Base-by-base conservation (phyloP, 2,113 vertebrate genomes). In the Callospermophilus lateralis region DNA sequence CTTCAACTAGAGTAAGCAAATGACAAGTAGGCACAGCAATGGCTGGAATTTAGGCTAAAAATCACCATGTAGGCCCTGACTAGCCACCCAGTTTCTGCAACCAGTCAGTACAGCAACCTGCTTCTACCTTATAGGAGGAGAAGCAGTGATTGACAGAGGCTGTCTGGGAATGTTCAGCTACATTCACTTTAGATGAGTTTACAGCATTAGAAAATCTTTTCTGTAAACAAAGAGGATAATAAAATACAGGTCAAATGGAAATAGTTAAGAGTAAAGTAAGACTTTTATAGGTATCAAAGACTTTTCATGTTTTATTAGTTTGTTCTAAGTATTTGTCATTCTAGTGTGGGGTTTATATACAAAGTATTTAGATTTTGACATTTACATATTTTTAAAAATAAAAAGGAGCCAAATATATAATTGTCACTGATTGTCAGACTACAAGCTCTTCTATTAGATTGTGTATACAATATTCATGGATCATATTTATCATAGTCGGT, bases 21-120 rank as follows among this genome's bases (percentile, higher is more conserved):
- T 61, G 87, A 51, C 4, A 89, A 88, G 7, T 26, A 70, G 28
- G 28, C 53, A 73, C 83, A 96, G 51, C 68, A 85, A 79, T 81
- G 90, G 12, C 61, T 89, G 55, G 48, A 85, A 73, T 83, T 96
- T 80, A 95, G 87, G 53, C 81, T 79, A 91, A 91, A 90, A 80
- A 91, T 91, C 61, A 67, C 63, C 39, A 26, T 8, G 28, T 28
- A 51, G 0, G 9, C 28, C 24, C 77, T 84, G n/a, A 39, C 34
- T 51, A 48, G 13, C 55, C 73, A 17, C 45, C 32, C 34, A 77
- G 67, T 72, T 84, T 83, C 68, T 89, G 2, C 26, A 48, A 61
- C 24, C 45, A 51, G 19, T 48, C 55, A 77, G 30, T 65, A 48
- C 39, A 34, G 1, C 34, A 63, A 73, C 37, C 34, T 89, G 86